Evolutionary conservation across 2,797 vertebrate species (phyloP), one percentile per base, ranked within the genome.

Genomic region (Podargus strigoides): DNA sequence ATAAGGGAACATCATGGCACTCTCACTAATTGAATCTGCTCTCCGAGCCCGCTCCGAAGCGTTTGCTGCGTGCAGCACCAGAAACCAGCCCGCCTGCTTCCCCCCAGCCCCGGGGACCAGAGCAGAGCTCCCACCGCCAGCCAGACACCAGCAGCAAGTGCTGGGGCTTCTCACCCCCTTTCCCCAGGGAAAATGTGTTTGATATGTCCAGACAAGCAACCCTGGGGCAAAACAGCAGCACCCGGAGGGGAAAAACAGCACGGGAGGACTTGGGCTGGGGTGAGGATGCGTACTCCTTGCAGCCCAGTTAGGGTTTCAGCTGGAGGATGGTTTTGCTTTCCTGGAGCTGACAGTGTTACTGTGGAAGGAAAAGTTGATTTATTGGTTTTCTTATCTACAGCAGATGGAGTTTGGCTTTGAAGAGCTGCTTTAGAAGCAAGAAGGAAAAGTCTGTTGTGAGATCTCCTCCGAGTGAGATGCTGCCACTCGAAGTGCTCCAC

Each of bases 51-150:
- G 0, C 63, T 30, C 62, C 46, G 3, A 10, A 73, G 34, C 4
- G 0, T 7, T 20, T 7, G 4, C 47, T 34, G 53, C 17, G 1
- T 1, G 22, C 13, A 4, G 7, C 44, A 6, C 30, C 50, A 32
- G 55, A 28, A 63, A 26, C 14, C 26, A 34, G 11, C 41, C 58
- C 1, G 2, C 1, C 1, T 2, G 21, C 58, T 26, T 39, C 84
- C 53, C 18, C 10, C 26, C 13, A 2, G 7, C 60, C 4, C 28
- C 6, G 10, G 37, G 72, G 27, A 59, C 28, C 32, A 14, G 12
- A 34, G 66, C 22, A 1, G 74, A 47, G 68, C 50, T 41, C 49
- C 56, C 12, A 6, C 21, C 46, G 41, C 55, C 68, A 49, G 34
- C 52, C 44, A n/a, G 36, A 11, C 20, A 5, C 63, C 28, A 16